phyloP scores from a whole-genome alignment of 2,113 vertebrate species.

The Choloepus hoffmanni region DNA sequence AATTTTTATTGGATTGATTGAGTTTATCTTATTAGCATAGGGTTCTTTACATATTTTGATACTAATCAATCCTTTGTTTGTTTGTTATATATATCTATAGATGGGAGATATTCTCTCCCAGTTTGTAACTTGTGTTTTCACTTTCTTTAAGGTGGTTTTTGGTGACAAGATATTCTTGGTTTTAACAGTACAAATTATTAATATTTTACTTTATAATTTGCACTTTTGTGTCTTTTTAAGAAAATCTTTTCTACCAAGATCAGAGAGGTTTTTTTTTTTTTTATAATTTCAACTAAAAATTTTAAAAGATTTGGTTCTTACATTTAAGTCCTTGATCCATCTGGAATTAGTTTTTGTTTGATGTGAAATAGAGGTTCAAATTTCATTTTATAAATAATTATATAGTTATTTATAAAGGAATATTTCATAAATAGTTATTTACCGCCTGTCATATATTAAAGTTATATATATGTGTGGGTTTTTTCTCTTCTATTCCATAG shows the following conservation, averaged over 20 bases:
- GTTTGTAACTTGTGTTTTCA: not conserved
- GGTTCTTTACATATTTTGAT: slow-evolving; percentile 42
- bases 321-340: not conserved
- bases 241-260: not conserved
- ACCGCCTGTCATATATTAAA: not conserved
- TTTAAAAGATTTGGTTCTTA: slow-evolving; percentile 29
- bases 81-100: no score
- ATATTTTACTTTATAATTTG: slow-evolving; percentile 36
- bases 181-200: slow-evolving; percentile 30
- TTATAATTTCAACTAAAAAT: not conserved
- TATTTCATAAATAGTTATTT: not conserved
- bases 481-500: not conserved
- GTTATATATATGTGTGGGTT: not conserved
- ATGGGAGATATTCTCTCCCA: not conserved
- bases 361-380: not conserved
- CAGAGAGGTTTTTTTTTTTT: slow-evolving; percentile 10
- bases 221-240: not conserved
- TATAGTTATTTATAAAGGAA: not conserved
- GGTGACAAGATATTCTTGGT: not conserved
- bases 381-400: slow-evolving; percentile 12
- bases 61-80: not conserved
- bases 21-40: not conserved
- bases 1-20: slow-evolving; percentile 9
- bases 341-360: slow-evolving; percentile 14
- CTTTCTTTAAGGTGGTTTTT: slow-evolving; percentile 33